Base-by-base conservation (phyloP, 2,797 vertebrate species). In the Bradypus variegatus region DNA sequence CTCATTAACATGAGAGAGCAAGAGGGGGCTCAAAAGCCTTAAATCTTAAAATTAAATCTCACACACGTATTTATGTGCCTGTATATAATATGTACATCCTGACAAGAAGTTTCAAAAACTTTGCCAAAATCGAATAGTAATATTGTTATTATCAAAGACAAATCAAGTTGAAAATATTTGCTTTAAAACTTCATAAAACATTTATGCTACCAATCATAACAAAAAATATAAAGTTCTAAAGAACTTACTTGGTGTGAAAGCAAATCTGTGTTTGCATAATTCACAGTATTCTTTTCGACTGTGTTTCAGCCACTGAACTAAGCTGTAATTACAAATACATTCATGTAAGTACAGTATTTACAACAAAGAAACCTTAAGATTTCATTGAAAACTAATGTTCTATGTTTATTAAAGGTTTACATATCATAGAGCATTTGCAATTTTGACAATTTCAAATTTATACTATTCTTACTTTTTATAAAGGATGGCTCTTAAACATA, bases 221-320 rank as follows among this genome's bases (percentile, higher is more conserved):
- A 36, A 55, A 94, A 86, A 60, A 4, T 62, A n/a, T 73, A 93
- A 93, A 83, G 3, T 50, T 90, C 53, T 73, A 70, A 95, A 50
- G 69, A 95, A 99, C 99, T 99, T 98, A 99, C 99, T 99, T 98
- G 99, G 99, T 95, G 99, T 99, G 97, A 99, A 99, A 97, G 99
- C 99, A 98, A 99, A 99, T 98, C 99, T 98, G 98, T 99, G 99
- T 97, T 99, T 99, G 98, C 99, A 99, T 98, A 99, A 98, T 98
- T 99, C 99, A 98, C 99, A 99, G 97, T 99, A 99, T 97, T 99
- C 99, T 98, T 99, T 99, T 97, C 99, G 98, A 98, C 99, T 99
- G 97, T 99, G 99, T 97, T 99, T 99, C 97, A 99, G 98, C 99
- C 99, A 99, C 95, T 99, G 99, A 98, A 99, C 99, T 98, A 99